Percentiles rank a stretch among this genome's conserved stretches.
These are phyloP conservation scores for Cheilosia vulpina DNA, from an alignment of 2,888 invertebrate species.

Conservation along the genomic window DNA sequence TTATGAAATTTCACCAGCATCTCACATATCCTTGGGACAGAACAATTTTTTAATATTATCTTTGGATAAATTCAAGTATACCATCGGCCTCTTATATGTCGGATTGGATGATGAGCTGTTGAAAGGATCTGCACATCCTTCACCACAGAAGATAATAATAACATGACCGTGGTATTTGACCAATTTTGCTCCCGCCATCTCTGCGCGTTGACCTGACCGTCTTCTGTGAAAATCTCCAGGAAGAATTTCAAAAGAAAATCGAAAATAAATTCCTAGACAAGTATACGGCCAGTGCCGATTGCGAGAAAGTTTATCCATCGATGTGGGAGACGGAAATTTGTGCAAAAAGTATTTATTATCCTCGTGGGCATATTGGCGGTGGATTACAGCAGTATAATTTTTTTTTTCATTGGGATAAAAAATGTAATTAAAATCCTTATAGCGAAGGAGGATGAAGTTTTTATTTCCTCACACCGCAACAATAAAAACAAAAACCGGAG, in stretches of 20 bases:
- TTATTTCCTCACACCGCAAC: constrained; percentile 38
- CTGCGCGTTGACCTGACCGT: constrained; percentile 19
- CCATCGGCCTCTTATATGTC: background rate
- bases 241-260: constrained; percentile 24
- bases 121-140: constrained; percentile 51
- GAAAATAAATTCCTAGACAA: constrained; percentile 33
- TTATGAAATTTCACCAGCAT: constrained; percentile 69
- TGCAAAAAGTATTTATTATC: constrained; percentile 71
- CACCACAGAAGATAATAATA: constrained; percentile 48
- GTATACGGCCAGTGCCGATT: constrained; percentile 1
- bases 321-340: constrained; percentile 57
- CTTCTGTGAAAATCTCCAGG: constrained; percentile 4
- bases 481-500: constrained; percentile 10
- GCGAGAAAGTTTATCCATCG: constrained; percentile 60
- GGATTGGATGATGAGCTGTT: constrained; percentile 29
- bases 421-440: constrained; percentile 70
- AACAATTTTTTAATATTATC: constrained; percentile 47
- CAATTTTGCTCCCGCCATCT: constrained; percentile 3
- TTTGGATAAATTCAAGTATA: constrained; percentile 30
- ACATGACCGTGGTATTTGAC: constrained; percentile 56
- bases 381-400: constrained; percentile 46
- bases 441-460: constrained; percentile 57
- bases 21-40: constrained; percentile 62
- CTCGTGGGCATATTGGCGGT: constrained; percentile 63
- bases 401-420: constrained; percentile 34